phyloP scores from a whole-genome alignment of 2,888 invertebrate species.

The Pyrrhia umbra region DNA sequence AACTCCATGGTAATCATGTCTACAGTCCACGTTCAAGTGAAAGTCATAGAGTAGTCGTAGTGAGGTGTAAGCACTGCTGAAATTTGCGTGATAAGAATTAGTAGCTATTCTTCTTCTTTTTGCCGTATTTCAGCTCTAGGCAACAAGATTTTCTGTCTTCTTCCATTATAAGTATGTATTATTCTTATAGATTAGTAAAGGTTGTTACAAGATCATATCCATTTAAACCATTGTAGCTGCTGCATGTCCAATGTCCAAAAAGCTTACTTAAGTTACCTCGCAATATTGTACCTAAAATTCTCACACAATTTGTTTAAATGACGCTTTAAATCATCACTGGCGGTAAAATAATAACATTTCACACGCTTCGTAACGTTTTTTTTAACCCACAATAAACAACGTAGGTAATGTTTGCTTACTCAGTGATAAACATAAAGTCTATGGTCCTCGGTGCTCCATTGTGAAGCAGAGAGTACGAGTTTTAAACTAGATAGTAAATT shows the following conservation, averaged over 20 bases:
- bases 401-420: constrained; percentile 41
- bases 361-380: constrained; percentile 20
- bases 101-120: no score
- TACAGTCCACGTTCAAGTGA: no score
- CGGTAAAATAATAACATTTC: background rate
- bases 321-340: background rate
- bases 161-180: no score
- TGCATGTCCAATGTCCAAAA: background rate
- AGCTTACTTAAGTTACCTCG: background rate
- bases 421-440: constrained; percentile 45
- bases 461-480: constrained; percentile 26
- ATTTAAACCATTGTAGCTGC: no score
- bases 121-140: no score
- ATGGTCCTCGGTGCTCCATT: constrained; percentile 11
- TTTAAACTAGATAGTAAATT: constrained; percentile 52
- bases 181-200: no score
- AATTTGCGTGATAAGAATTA: no score
- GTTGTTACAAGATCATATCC: no score
- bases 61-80: no score
- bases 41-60: no score
- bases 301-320: background rate
- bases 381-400: constrained; percentile 19
- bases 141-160: no score
- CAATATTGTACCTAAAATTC: background rate
- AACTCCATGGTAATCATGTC: no score